Base-by-base conservation (phyloP, 1,140 invertebrate genomes). In the Linepithema humile region DNA sequence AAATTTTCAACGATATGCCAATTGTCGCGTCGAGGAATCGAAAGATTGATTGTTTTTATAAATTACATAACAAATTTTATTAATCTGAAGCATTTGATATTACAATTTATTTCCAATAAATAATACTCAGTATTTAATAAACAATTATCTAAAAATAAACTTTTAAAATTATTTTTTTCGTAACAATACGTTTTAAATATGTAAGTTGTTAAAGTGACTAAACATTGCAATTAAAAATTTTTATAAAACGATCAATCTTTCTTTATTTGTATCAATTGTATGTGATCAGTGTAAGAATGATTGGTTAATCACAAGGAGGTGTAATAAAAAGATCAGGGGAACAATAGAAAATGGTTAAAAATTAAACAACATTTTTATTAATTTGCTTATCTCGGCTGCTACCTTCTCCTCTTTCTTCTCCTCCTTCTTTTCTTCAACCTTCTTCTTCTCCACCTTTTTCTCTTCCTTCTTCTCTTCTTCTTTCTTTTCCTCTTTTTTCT, bases 341-440 rank as follows among this genome's bases (percentile, higher is more conserved):
- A 1, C 10, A 15, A 55, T 10, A 50, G 15, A 15, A 32, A 85
- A 15, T 10, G 15, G 23, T 48, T 17, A 0, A 59, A 65, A 65
- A 77, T 32, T 29, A 70, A 69, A 32, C 35, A 17, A 57, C 55
- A 29, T 55, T 40, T 80, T 62, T 4, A 67, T 67, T 55, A 15
- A 55, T 80, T 2, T 12, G 50, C 7, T 67, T 1, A 23, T 80
- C 4, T 80, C 45, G 7, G 17, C 17, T 20, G 38, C 29, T 57
- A 80, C 74, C 86, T 94, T 94, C 91, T 94, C 92, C 67, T 91
- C 92, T 64, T 91, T 94, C 73, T 94, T 94, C 84, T 95, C 95
- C 45, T 94, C 94, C 65, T 92, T 91, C 89, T 95, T 95, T 90
- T 95, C 93, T 20, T 95, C 90, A 35, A 86, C 93, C 29, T 92